Evolutionary conservation across 2,113 vertebrate species (phyloP).

Genomic region (Struthio camelus): DNA sequence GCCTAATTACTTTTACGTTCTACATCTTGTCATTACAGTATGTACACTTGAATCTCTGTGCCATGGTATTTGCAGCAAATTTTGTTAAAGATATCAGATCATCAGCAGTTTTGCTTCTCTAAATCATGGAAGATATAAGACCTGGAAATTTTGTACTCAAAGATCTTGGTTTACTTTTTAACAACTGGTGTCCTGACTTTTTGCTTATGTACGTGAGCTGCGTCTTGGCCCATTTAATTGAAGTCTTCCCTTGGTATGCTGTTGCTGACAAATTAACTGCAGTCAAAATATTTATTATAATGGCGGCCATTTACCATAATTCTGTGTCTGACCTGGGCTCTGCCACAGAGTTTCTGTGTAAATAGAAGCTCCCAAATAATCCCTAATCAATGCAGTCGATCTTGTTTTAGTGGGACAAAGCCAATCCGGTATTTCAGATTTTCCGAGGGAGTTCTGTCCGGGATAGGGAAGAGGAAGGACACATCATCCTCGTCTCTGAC

Average conservation of each 20-base stretch:
- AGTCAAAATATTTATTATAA: neutral
- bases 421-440: neutral
- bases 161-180: neutral
- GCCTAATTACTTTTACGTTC: conserved; percentile 51
- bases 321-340: neutral
- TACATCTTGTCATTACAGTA: neutral
- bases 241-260: neutral
- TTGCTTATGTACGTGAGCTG: neutral
- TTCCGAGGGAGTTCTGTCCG: neutral
- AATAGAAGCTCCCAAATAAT: neutral
- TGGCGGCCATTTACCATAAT: neutral
- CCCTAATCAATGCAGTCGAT: neutral
- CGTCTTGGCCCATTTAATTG: neutral
- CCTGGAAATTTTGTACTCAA: neutral
- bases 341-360: neutral
- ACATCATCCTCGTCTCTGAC: neutral
- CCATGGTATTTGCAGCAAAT: conserved; percentile 32
- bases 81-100: neutral
- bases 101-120: conserved; percentile 7
- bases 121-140: neutral
- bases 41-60: neutral
- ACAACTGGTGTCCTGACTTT: neutral
- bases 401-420: neutral
- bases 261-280: neutral
- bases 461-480: neutral